These are phyloP conservation scores for Ischnura elegans DNA, from an alignment of 2,888 invertebrate species.

Conservation along the genomic window DNA sequence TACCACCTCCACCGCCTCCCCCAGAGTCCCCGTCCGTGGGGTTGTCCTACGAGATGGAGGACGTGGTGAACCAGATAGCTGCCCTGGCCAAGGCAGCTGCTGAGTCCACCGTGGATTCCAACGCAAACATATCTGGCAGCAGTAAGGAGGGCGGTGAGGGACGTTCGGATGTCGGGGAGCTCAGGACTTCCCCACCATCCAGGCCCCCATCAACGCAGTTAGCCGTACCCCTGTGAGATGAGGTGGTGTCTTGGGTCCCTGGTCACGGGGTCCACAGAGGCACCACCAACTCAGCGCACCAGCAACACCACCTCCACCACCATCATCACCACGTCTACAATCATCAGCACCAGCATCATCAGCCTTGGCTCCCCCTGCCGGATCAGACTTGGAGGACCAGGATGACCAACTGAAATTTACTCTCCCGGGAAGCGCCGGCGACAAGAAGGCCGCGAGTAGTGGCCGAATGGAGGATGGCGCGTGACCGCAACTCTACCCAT, in stretches of 20 bases:
- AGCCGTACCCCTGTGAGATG: constrained; percentile 64
- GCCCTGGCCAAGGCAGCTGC: constrained; percentile 86
- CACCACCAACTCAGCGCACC: constrained; percentile 45
- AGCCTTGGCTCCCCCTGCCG: constrained; percentile 56
- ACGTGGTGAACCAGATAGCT: constrained; percentile 90
- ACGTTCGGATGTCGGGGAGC: constrained; percentile 14
- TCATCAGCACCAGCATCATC: constrained; percentile 50
- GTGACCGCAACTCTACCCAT: not conserved
- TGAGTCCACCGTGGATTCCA: constrained; percentile 79
- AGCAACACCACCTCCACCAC: not conserved
- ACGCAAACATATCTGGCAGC: constrained; percentile 78
- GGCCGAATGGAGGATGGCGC: not conserved
- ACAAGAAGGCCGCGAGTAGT: not conserved
- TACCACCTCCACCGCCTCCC: constrained; percentile 75
- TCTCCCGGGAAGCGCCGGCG: not conserved
- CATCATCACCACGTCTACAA: not conserved
- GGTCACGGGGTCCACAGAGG: constrained; percentile 64
- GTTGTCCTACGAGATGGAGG: constrained; percentile 89
- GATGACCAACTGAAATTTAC: constrained; percentile 50
- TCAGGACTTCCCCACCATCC: constrained; percentile 18
- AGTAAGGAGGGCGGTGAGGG: constrained; percentile 68
- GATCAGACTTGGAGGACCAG: constrained; percentile 58
- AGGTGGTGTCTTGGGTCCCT: constrained; percentile 61
- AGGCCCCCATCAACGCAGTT: constrained; percentile 44
- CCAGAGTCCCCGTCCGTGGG: constrained; percentile 80